Percentiles rank a stretch among this genome's conserved stretches.
Evolutionary conservation across 2,113 vertebrate species (phyloP).

Genomic region (Tonatia bakeri): DNA sequence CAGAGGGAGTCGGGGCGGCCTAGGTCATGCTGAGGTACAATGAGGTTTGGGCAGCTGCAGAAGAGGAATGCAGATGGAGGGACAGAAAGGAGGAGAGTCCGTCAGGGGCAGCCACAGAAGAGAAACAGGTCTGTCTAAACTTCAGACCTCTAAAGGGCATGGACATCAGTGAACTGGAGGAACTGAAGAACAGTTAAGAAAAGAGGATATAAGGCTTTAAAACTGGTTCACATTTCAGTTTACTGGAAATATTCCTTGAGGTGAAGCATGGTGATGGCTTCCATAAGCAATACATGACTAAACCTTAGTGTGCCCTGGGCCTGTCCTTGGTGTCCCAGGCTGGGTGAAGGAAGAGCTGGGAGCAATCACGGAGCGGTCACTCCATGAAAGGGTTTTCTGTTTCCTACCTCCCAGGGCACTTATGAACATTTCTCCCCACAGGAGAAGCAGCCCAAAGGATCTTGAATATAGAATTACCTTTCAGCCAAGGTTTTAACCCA

Average conservation of each 20-base stretch:
- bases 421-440: not conserved
- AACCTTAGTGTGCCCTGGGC: not conserved
- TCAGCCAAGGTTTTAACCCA: constrained; percentile 33
- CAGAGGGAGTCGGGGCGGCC: not conserved
- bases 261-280: not conserved
- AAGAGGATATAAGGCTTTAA: not conserved
- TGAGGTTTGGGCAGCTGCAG: not conserved
- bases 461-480: not conserved
- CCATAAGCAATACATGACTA: not conserved
- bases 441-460: not conserved
- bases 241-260: not conserved
- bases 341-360: not conserved
- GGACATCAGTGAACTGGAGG: not conserved
- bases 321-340: not conserved
- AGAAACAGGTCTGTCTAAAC: not conserved
- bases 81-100: not conserved
- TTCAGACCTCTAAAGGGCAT: not conserved
- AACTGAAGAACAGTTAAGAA: not conserved
- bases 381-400: not conserved
- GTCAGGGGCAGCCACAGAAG: not conserved
- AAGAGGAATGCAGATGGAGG: not conserved
- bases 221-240: not conserved
- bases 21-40: not conserved
- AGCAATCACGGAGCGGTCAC: not conserved
- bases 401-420: not conserved